A percentile compares a stretch with the other conserved stretches of the same genome.
Conservation (phyloP, 2,888 invertebrate species). For the Escarpia spicata region DNA sequence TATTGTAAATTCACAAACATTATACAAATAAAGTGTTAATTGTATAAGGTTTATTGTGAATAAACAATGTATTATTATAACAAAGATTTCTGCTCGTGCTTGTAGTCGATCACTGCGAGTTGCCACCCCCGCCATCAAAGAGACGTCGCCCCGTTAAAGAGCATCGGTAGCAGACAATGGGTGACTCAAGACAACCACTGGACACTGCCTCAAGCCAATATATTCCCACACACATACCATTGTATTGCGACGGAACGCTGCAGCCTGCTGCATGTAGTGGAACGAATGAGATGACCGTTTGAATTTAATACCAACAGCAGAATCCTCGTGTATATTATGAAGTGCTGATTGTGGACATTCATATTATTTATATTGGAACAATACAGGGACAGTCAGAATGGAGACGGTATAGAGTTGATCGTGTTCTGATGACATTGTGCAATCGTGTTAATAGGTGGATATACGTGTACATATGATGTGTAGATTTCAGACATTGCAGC, state of each 20-base stretch:
- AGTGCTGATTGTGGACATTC: background rate
- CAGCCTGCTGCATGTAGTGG: background rate
- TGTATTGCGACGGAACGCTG: background rate
- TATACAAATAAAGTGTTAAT: background rate
- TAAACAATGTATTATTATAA: background rate
- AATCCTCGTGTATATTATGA: conserved; percentile 9
- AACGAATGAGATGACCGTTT: background rate
- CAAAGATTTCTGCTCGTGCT: background rate
- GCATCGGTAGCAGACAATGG: conserved; percentile 11
- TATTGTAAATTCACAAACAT: background rate
- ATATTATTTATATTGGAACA: conserved; percentile 7
- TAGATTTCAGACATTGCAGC: conserved; percentile 1
- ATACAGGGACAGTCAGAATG: conserved; percentile 8
- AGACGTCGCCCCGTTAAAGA: conserved; percentile 21
- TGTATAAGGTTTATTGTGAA: background rate
- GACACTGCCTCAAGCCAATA: background rate
- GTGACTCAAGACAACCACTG: background rate
- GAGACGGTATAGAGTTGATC: background rate
- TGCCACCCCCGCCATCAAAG: conserved; percentile 23
- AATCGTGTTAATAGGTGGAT: conserved; percentile 10
- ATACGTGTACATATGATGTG: background rate
- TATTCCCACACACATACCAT: background rate
- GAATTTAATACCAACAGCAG: background rate
- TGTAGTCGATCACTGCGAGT: conserved; percentile 24
- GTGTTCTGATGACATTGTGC: conserved; percentile 16